Base-by-base conservation (phyloP, 2,797 vertebrate genomes). In the Sus cebifrons region DNA sequence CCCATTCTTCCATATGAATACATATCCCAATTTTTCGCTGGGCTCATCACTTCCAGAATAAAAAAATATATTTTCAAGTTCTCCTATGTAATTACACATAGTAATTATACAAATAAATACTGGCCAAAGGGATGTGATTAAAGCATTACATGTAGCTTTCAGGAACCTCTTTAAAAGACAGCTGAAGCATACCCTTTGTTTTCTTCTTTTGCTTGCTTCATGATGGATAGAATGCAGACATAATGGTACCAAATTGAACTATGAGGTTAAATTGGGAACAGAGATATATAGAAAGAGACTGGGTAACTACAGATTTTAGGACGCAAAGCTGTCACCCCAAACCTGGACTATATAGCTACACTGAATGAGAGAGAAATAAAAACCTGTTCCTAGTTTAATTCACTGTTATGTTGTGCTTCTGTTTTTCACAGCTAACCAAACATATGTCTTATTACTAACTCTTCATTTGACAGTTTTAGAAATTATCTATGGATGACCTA, bases 401-500 rank as follows among this genome's bases (percentile, higher is more conserved):
- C 65, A 79, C 44, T 81, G 29, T 40, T 79, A 90, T 11, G 83
- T 89, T 86, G 14, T 70, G 17, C 75, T 88, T 83, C 67, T 67
- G 6, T 40, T 91, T 85, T 96, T 79, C 13, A 54, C 13, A 75
- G 16, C 8, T 95, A 75, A 65, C 6, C 5, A 16, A 96, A 75
- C 27, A 11, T 56, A 5, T 2, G 62, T 93, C 44, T 54, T 73
- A 77, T 93, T 86, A 6, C 15, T 60, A 64, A n/a, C 90, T 44
- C 32, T 62, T 79, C 23, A 88, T 36, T 85, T 82, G 64, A 25
- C n/a, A 60, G 21, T 86, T 89, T 78, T 62, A 81, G 49, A 92
- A 96, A 94, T 82, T 89, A 82, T 77, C 20, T 85, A 77, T 54
- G 27, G 21, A 79, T 74, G 54, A 70, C 6, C 20, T 58, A 27